Evolutionary conservation across 92 coral and sea anemone species (phyloP).

Genomic region (Siderastrea siderea): DNA sequence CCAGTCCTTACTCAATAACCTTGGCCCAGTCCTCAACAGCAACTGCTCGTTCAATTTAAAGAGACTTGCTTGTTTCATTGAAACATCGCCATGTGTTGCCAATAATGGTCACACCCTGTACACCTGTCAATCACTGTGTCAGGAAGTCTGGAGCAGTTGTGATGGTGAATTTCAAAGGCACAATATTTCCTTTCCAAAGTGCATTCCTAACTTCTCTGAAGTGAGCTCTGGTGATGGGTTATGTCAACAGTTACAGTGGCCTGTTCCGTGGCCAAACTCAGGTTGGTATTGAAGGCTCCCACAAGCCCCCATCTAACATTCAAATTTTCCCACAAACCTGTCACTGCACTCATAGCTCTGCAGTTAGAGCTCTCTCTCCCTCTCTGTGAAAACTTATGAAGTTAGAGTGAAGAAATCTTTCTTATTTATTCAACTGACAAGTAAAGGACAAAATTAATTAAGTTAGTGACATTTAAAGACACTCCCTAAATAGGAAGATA

Average conservation of each 20-base stretch:
- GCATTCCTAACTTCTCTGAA: slow-evolving; percentile 33
- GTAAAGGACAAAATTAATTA: no score
- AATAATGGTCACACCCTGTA: slow-evolving; percentile 23
- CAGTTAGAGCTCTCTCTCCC: no score
- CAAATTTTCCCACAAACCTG: neutral
- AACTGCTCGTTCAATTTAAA: slow-evolving; percentile 45
- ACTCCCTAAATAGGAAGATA: no score
- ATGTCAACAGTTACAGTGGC: slow-evolving; percentile 29
- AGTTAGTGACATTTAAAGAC: no score
- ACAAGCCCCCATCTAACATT: neutral
- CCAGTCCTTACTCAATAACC: neutral
- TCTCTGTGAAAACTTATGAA: no score
- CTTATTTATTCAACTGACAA: no score
- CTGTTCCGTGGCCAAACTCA: slow-evolving; percentile 52
- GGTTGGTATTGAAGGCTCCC: slow-evolving; percentile 1
- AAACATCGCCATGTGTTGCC: slow-evolving; percentile 50
- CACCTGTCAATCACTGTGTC: slow-evolving; percentile 49
- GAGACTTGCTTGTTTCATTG: slow-evolving; percentile 37
- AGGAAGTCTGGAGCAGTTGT: slow-evolving; percentile 32
- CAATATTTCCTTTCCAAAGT: slow-evolving; percentile 36
- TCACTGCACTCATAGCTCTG: no score
- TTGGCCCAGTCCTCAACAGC: slow-evolving; percentile 23
- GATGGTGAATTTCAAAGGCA: slow-evolving; percentile 19
- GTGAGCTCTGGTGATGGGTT: slow-evolving; percentile 30
- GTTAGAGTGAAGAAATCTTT: no score